These are phyloP conservation scores for Odontocolon sp. DNA, from an alignment of 2,888 invertebrate species.

Conservation along the genomic window DNA sequence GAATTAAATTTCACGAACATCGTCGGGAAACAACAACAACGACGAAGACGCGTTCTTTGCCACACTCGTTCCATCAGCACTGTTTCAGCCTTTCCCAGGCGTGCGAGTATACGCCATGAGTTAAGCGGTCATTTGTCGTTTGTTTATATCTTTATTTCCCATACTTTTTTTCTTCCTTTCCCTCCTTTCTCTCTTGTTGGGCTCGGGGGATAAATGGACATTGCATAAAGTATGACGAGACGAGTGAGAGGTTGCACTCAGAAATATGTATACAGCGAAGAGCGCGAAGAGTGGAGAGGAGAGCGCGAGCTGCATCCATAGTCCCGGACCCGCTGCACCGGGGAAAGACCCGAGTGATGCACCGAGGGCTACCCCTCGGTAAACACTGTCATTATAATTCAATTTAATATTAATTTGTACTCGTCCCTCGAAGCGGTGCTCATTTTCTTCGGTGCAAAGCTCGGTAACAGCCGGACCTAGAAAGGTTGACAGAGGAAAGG, in stretches of 20 bases:
- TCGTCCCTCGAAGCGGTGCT: slow-evolving; percentile 67
- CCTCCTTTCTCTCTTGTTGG: slow-evolving; percentile 13
- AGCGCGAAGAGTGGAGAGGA: slow-evolving; percentile 38
- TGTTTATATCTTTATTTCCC: slow-evolving; percentile 22
- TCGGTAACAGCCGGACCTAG: neutral
- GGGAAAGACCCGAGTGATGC: slow-evolving; percentile 50
- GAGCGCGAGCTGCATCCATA: slow-evolving; percentile 37
- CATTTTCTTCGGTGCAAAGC: slow-evolving; percentile 54
- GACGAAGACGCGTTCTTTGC: neutral
- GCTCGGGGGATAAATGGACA: slow-evolving; percentile 54
- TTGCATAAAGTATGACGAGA: slow-evolving; percentile 66
- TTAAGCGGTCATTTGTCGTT: slow-evolving; percentile 28
- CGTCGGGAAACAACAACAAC: neutral
- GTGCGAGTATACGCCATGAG: neutral
- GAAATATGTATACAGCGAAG: slow-evolving; percentile 43
- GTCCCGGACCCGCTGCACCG: slow-evolving; percentile 24
- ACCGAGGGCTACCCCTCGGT: slow-evolving; percentile 64
- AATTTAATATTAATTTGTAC: slow-evolving; percentile 74
- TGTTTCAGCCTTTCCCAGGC: slow-evolving; percentile 24
- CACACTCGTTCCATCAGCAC: slow-evolving; percentile 16
- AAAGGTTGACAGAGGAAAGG: neutral
- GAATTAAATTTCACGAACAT: slow-evolving; percentile 25
- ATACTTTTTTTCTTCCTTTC: slow-evolving; percentile 16
- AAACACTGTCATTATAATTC: slow-evolving; percentile 75
- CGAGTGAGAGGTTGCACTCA: slow-evolving; percentile 55